phyloP scores from a whole-genome alignment of 2,888 invertebrate species.

The Protophormia terraenovae region DNA sequence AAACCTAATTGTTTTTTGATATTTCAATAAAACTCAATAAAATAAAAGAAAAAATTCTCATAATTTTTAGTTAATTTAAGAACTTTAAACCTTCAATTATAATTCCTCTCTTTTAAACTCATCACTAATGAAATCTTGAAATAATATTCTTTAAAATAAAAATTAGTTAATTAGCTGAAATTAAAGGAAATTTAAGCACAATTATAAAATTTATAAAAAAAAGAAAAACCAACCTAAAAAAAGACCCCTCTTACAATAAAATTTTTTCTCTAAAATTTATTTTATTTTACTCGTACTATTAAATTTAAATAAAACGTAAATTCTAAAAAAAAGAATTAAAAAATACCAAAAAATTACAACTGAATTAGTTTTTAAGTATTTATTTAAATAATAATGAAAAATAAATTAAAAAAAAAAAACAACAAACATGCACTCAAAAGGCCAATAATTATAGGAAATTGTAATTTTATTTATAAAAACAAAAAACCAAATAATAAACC shows the following conservation, averaged over 20 bases:
- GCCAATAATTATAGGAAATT: constrained; percentile 61
- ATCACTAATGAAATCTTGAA: not conserved
- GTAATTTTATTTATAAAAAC: constrained; percentile 17
- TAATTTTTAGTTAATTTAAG: too few species aligned
- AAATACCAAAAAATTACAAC: constrained; percentile 63
- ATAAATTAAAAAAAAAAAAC: not conserved
- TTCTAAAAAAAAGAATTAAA: constrained; percentile 43
- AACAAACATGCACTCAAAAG: constrained; percentile 48
- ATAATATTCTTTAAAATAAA: not conserved
- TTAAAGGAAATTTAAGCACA: constrained; percentile 39
- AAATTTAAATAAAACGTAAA: constrained; percentile 17
- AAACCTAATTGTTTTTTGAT: too few species aligned
- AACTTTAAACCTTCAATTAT: constrained; percentile 6
- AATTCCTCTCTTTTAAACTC: not conserved
- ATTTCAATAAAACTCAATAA: too few species aligned
- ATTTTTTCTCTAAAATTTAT: constrained; percentile 28
- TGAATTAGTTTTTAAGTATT: constrained; percentile 63
- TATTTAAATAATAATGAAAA: constrained; percentile 26
- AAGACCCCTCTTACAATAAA: constrained; percentile 9
- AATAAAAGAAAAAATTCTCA: too few species aligned
- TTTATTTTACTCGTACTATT: constrained; percentile 9
- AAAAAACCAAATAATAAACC: constrained; percentile 1
- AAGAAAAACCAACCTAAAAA: not conserved
- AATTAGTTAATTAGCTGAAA: constrained; percentile 14
- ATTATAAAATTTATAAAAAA: constrained; percentile 22